Percentiles rank a stretch among this genome's conserved stretches.
Conservation (phyloP, 1,140 invertebrate genomes). For the Drosophila melanogaster region DNA sequence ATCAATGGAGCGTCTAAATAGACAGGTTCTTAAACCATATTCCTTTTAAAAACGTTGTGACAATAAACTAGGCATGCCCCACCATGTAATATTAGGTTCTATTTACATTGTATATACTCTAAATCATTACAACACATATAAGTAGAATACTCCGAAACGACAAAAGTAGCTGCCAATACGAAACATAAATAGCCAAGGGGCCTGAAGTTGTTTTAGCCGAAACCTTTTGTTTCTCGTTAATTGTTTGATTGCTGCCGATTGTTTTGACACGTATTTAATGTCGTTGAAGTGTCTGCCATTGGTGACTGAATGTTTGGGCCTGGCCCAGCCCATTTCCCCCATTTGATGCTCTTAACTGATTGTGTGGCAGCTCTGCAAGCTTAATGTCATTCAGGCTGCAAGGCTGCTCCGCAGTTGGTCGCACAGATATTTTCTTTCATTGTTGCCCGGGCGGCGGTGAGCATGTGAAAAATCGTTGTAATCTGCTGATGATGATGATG, state of each 20-base stretch:
- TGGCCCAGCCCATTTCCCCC: conserved; percentile 14
- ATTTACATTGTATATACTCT: neutral
- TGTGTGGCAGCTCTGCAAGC: conserved; percentile 32
- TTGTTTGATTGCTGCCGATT: conserved; percentile 40
- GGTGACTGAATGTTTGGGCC: conserved; percentile 26
- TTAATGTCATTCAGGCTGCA: conserved; percentile 74
- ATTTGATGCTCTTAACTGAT: conserved; percentile 41
- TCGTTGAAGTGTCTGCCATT: conserved; percentile 16
- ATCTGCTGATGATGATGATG: conserved; percentile 24
- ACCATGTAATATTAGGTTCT: neutral
- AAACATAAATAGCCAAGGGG: neutral
- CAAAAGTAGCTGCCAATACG: conserved; percentile 5
- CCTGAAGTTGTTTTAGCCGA: neutral
- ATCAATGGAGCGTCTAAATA: too few relatives aligned
- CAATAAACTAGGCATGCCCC: neutral
- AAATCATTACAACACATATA: neutral
- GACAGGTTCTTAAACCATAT: too few relatives aligned
- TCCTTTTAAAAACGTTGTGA: too few relatives aligned
- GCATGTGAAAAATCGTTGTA: conserved; percentile 58
- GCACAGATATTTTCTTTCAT: conserved; percentile 67
- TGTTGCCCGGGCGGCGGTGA: conserved; percentile 10
- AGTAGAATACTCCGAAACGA: neutral
- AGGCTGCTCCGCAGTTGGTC: conserved; percentile 49
- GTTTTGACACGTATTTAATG: conserved; percentile 50
- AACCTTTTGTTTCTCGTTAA: conserved; percentile 30